Evolutionary conservation across 2,113 vertebrate species (phyloP).

Genomic region (Rallus limicola): DNA sequence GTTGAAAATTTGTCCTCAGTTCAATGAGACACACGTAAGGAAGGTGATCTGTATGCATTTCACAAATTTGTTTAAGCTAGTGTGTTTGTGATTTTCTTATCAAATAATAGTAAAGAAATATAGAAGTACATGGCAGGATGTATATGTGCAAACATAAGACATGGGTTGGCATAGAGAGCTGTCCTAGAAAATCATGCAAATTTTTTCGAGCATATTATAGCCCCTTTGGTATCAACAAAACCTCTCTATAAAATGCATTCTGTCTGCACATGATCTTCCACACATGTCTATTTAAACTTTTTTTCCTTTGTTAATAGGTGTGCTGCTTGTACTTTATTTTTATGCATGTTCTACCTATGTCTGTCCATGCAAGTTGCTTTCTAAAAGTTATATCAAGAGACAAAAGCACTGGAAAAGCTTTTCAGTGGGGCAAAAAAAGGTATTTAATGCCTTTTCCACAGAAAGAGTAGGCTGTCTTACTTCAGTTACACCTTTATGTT

Average conservation of each 20-base stretch:
- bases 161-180: accelerated
- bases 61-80: neutral
- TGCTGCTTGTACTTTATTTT: neutral
- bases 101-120: neutral
- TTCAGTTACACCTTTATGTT: neutral
- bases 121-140: neutral
- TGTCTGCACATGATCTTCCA: accelerated
- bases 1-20: neutral
- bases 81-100: neutral
- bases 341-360: neutral
- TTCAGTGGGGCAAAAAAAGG: neutral
- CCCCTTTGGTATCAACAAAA: neutral
- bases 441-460: neutral
- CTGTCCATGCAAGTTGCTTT: neutral
- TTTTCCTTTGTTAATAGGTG: neutral
- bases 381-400: neutral
- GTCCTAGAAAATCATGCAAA: neutral
- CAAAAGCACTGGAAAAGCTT: neutral
- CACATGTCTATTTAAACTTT: neutral
- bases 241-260: neutral
- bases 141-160: neutral
- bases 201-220: neutral
- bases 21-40: neutral
- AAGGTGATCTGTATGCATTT: neutral
- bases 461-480: neutral